Percentiles rank a stretch among this genome's conserved stretches.
These are phyloP conservation scores for Aelia acuminata DNA, from an alignment of 2,888 invertebrate genomes.

Conservation along the genomic window DNA sequence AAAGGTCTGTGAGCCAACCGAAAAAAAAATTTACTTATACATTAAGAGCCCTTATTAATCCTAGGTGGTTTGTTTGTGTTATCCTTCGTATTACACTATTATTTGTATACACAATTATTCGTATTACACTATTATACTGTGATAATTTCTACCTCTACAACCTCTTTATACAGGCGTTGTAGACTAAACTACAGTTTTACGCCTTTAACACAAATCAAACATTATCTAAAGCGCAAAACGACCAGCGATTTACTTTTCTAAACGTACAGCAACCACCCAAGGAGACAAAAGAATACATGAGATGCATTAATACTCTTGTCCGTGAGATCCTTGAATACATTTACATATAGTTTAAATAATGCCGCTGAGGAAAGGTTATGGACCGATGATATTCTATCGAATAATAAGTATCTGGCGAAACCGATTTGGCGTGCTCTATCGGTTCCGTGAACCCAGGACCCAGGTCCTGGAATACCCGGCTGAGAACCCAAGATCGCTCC, in stretches of 20 bases:
- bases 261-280: not conserved
- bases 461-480: too few relatives aligned
- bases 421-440: not conserved
- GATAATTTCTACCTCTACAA: too few relatives aligned
- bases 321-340: conserved; percentile 6
- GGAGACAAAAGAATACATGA: conserved; percentile 24
- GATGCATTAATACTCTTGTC: not conserved
- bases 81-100: not conserved
- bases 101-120: too few relatives aligned
- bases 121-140: too few relatives aligned
- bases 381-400: not conserved
- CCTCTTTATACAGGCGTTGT: too few relatives aligned
- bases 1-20: too few relatives aligned
- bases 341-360: conserved; percentile 32
- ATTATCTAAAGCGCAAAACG: not conserved
- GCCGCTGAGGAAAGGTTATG: not conserved
- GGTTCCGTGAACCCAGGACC: not conserved
- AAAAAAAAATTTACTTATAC: too few relatives aligned
- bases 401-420: not conserved
- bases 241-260: not conserved
- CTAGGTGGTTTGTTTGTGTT: too few relatives aligned
- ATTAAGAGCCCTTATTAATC: too few relatives aligned
- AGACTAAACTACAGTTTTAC: too few relatives aligned
- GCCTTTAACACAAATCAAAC: too few relatives aligned
- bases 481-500: not conserved